Conservation (phyloP, 92 coral and sea anemone genomes). For the Zoanthus solanderi region DNA sequence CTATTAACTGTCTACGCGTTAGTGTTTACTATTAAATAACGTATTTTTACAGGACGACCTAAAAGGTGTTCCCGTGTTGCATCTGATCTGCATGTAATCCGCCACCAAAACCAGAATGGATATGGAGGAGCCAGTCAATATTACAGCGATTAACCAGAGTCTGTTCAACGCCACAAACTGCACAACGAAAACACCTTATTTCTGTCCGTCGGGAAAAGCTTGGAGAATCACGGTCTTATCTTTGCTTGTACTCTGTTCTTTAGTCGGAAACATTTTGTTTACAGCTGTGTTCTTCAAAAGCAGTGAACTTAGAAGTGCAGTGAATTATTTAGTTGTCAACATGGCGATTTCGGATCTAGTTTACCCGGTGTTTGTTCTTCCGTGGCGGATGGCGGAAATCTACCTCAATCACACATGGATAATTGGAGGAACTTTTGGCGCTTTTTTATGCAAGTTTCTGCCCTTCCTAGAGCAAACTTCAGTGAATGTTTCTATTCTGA, state of each 20-base stretch:
- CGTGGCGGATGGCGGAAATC: slow-evolving; percentile 32
- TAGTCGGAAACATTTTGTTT: slow-evolving; percentile 19
- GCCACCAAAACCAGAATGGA: background rate
- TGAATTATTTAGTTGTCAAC: slow-evolving; percentile 42
- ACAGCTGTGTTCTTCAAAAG: slow-evolving; percentile 32
- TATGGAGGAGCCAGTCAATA: background rate
- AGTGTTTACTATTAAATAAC: background rate
- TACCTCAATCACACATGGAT: slow-evolving; percentile 28
- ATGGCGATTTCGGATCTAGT: slow-evolving; percentile 44
- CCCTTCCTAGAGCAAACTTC: slow-evolving; percentile 39
- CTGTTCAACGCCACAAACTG: slow-evolving; percentile 4
- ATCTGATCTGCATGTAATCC: slow-evolving; percentile 3
- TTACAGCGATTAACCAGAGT: background rate
- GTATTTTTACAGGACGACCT: background rate
- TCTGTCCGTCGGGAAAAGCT: slow-evolving; percentile 14
- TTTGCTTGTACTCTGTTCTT: slow-evolving; percentile 8
- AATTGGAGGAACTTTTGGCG: slow-evolving; percentile 8
- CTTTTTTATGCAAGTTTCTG: slow-evolving; percentile 21
- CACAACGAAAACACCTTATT: background rate
- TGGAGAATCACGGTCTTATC: slow-evolving; percentile 15
- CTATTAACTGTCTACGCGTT: background rate
- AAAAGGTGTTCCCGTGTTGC: slow-evolving; percentile 4
- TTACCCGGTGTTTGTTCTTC: slow-evolving; percentile 29
- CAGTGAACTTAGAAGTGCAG: slow-evolving; percentile 41
- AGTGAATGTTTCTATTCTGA: slow-evolving; percentile 35